Percentiles rank a stretch among this genome's conserved stretches.
phyloP scores from a whole-genome alignment of 1,140 invertebrate genomes.

The Linepithema humile region DNA sequence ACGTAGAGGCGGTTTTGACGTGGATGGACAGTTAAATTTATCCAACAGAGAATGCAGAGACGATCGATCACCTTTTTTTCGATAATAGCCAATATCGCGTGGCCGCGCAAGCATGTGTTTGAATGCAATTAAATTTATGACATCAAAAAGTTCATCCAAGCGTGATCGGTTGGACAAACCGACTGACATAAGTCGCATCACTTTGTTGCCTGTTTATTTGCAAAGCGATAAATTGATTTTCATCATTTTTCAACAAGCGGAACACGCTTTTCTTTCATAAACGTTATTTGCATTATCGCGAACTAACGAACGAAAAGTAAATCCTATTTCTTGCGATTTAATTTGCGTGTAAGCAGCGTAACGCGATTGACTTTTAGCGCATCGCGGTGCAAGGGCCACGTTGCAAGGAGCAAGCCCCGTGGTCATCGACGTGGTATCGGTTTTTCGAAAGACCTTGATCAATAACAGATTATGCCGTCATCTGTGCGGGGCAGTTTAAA shows the following conservation, averaged over 20 bases:
- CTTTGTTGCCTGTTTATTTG: neutral
- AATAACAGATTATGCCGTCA: conserved; percentile 83
- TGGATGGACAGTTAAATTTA: conserved; percentile 75
- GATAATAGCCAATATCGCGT: conserved; percentile 62
- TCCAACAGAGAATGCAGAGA: conserved; percentile 68
- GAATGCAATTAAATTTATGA: conserved; percentile 69
- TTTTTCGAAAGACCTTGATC: conserved; percentile 80
- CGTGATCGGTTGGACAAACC: conserved; percentile 44
- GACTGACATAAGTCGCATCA: conserved; percentile 42
- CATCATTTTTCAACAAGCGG: neutral
- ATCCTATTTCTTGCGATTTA: neutral
- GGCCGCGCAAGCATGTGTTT: conserved; percentile 53
- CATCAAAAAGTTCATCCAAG: conserved; percentile 52
- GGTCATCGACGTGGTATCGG: conserved; percentile 73
- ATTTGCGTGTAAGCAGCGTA: neutral
- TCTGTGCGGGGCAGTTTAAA: conserved; percentile 81
- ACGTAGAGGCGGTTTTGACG: conserved; percentile 69
- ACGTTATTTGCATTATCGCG: neutral
- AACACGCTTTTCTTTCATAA: neutral
- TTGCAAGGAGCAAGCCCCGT: conserved; percentile 62
- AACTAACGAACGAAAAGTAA: neutral
- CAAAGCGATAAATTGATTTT: neutral
- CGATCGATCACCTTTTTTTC: conserved; percentile 68
- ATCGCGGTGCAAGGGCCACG: conserved; percentile 16
- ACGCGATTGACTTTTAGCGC: neutral